phyloP scores from a whole-genome alignment of 2,113 vertebrate genomes.

The Sphaerodactylus townsendi region DNA sequence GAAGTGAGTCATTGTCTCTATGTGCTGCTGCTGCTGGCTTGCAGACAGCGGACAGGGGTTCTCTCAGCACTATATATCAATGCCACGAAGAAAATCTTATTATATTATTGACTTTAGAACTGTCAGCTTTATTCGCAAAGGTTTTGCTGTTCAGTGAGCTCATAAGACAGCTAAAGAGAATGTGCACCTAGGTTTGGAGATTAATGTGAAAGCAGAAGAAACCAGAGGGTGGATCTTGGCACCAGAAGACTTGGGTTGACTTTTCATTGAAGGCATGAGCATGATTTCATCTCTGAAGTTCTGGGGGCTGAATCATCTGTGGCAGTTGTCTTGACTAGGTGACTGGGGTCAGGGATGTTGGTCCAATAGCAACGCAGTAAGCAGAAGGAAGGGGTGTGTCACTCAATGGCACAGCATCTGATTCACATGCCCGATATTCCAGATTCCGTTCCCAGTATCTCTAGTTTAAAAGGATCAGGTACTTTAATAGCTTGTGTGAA shows the following conservation, averaged over 20 bases:
- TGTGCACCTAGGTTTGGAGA: background rate
- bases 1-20: fast-evolving
- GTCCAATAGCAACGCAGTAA: background rate
- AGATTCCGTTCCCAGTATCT: no score
- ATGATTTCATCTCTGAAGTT: background rate
- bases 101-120: fast-evolving
- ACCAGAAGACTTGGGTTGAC: background rate
- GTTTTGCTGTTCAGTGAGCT: background rate
- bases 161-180: background rate
- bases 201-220: background rate
- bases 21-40: fast-evolving
- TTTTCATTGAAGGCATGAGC: background rate
- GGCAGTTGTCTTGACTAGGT: background rate
- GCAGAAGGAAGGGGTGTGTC: no score
- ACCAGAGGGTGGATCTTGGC: background rate
- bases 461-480: no score
- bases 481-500: no score
- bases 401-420: no score
- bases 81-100: background rate
- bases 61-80: fast-evolving
- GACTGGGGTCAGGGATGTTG: background rate
- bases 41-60: background rate
- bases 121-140: background rate
- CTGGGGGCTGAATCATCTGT: background rate
- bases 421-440: no score